Base-by-base conservation (phyloP, 2,888 invertebrate genomes). In the Leucophora obtusa region DNA sequence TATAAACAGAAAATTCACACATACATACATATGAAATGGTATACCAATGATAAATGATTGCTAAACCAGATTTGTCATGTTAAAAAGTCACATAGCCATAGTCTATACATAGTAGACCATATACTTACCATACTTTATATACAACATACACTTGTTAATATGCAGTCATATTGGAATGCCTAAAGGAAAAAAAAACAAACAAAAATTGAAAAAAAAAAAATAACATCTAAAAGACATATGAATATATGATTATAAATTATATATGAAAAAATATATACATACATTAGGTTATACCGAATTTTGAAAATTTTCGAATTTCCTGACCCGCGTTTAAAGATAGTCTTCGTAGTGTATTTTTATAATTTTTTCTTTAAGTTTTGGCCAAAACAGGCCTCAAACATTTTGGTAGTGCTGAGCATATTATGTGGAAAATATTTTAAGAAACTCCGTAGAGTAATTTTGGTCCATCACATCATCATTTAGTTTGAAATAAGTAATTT, bases 11-110 rank as follows among this genome's bases (percentile, higher is more conserved):
- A 28, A 6, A 4, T 28, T 8, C 17, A 17, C 15, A 17, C 15
- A 56, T 33, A 15, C 43, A 60, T n/a, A 14, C 21, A 21, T 14
- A 43, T 15, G 10, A 15, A 56, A 51, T 2, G 18, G 17, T 70
- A 33, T 76, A 51, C 33, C 58, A 58, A 59, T 80, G 80, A 80
- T 80, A 76, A 72, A 80, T 80, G 80, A 80, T 76, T 65, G 24
- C 53, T 47, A 65, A 77, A 70, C 50, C 65, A 77, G 77, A 71
- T 77, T 77, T 77, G 77, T 77, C 77, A 77, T 77, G 76, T 71
- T 76, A 15, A 72, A 76, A 68, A 76, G 76, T 73, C 80, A 69
- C 56, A 58, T 51, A 47, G 59, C 33, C 38, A 65, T 56, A 35
- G 10, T 11, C 43, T 15, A 33, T 0, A 28, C 28, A 43, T n/a